These are phyloP conservation scores for Ictalurus punctatus DNA, from an alignment of 2,113 vertebrate genomes.

Conservation along the genomic window DNA sequence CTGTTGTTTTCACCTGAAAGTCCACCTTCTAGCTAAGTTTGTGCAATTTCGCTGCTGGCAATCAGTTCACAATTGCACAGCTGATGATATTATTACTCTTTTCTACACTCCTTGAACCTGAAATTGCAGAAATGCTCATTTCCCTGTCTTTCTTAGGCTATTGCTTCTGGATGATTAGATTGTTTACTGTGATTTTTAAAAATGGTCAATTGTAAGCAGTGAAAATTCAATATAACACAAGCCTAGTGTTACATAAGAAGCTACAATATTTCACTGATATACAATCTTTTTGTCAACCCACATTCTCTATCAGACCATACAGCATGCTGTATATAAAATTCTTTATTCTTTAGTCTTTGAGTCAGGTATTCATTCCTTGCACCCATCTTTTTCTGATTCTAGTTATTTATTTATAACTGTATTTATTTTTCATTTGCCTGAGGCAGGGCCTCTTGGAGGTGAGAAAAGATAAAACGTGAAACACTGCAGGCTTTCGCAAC, in stretches of 20 bases:
- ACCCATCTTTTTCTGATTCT: neutral
- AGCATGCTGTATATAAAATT: neutral
- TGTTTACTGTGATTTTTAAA: neutral
- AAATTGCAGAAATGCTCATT: neutral
- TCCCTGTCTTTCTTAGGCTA: neutral
- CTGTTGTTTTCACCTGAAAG: neutral
- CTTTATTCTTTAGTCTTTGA: neutral
- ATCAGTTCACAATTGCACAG: neutral
- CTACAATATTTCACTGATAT: neutral
- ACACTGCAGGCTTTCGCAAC: neutral
- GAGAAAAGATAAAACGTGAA: neutral
- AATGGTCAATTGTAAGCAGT: neutral
- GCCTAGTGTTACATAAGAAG: neutral
- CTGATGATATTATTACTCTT: neutral
- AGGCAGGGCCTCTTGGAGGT: conserved; percentile 24
- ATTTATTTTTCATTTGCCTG: conserved; percentile 25
- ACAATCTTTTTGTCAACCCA: neutral
- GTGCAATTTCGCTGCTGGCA: neutral
- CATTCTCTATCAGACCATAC: neutral
- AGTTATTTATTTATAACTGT: conserved; percentile 27
- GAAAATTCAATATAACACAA: neutral
- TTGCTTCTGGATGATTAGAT: neutral
- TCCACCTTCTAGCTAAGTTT: neutral
- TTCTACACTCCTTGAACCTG: neutral
- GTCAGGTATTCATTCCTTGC: neutral